phyloP scores from a whole-genome alignment of 2,888 invertebrate genomes.

The Camptogramma bilineatum region DNA sequence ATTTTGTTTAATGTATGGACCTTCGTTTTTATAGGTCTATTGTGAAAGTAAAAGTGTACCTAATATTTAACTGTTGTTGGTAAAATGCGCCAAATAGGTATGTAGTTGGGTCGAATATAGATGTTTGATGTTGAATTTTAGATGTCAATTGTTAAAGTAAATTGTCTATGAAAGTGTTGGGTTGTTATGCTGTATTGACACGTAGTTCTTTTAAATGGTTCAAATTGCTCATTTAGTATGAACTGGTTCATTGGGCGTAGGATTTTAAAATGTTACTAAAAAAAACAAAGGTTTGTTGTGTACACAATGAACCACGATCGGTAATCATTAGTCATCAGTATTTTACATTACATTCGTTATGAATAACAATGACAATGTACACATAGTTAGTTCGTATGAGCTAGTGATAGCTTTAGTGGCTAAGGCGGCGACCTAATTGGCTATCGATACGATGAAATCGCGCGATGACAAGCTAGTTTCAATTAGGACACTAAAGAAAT shows the following conservation, averaged over 20 bases:
- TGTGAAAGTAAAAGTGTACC: no score
- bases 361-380: no score
- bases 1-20: no score
- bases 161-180: not conserved
- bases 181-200: conserved; percentile 1
- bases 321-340: not conserved
- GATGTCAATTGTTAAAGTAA: conserved; percentile 40
- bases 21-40: no score
- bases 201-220: conserved; percentile 10
- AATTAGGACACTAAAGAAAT: no score
- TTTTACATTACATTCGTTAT: no score
- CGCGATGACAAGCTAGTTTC: no score
- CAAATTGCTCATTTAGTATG: conserved; percentile 15
- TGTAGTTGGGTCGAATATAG: conserved; percentile 8
- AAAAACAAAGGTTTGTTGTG: not conserved
- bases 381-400: no score
- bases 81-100: not conserved
- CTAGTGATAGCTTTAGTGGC: no score
- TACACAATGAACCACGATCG: not conserved
- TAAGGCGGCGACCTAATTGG: no score
- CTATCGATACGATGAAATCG: no score
- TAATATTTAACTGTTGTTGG: not conserved
- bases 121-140: conserved; percentile 39
- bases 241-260: not conserved
- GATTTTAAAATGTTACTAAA: not conserved